Percentiles rank a stretch among this genome's conserved stretches.
Evolutionary conservation across 2,797 vertebrate species (phyloP).

Genomic region (Sparus aurata): DNA sequence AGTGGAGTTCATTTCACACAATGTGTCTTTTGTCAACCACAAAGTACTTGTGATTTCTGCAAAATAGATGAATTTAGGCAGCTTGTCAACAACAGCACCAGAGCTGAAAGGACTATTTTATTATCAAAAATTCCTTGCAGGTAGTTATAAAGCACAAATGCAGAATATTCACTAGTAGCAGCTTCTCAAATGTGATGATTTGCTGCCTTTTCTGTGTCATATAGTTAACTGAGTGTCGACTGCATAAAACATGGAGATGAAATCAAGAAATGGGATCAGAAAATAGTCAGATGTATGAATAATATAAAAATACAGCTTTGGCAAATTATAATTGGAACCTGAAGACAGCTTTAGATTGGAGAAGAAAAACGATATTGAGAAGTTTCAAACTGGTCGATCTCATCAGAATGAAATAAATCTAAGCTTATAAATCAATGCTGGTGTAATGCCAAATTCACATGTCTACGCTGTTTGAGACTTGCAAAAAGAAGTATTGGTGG

Average conservation of each 20-base stretch:
- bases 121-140: background rate
- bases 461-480: too few species aligned
- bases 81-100: background rate
- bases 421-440: too few species aligned
- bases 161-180: background rate
- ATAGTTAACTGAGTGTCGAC: background rate
- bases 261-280: background rate
- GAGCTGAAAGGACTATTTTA: conserved; percentile 5
- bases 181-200: background rate
- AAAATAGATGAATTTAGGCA: conserved; percentile 17
- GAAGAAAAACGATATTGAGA: too few species aligned
- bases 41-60: conserved; percentile 12
- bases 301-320: background rate
- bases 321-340: background rate
- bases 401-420: too few species aligned
- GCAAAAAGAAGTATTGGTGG: too few species aligned
- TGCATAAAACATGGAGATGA: background rate
- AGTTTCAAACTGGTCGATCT: too few species aligned
- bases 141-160: conserved; percentile 22
- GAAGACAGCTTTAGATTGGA: background rate
- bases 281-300: background rate
- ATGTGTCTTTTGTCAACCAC: conserved; percentile 47
- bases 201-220: background rate
- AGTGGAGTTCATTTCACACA: conserved; percentile 41
- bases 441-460: too few species aligned